These are phyloP conservation scores for Agonopterix heracliana DNA, from an alignment of 2,888 invertebrate genomes.

Conservation along the genomic window DNA sequence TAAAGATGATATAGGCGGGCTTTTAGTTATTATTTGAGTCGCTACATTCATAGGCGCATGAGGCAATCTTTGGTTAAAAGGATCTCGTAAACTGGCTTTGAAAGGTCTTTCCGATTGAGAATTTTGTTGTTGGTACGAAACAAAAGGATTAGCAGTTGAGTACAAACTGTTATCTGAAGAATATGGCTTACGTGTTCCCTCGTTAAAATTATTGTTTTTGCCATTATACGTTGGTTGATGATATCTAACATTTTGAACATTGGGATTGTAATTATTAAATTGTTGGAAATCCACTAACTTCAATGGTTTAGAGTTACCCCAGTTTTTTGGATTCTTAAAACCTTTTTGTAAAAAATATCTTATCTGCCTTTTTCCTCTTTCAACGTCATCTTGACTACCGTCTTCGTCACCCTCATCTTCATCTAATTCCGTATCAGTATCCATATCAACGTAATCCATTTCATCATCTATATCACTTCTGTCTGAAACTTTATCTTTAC, in stretches of 20 bases:
- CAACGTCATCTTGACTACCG: slow-evolving; percentile 42
- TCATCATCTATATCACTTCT: slow-evolving; percentile 48
- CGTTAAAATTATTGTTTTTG: slow-evolving; percentile 36
- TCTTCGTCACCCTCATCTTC: slow-evolving; percentile 33
- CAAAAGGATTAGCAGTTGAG: slow-evolving; percentile 45
- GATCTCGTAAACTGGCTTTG: slow-evolving; percentile 55
- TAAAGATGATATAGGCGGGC: slow-evolving; percentile 73
- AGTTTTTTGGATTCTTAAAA: slow-evolving; percentile 46
- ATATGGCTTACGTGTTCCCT: slow-evolving; percentile 34
- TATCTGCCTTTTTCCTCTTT: slow-evolving; percentile 68
- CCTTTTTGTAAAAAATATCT: slow-evolving; percentile 58
- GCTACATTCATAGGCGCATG: slow-evolving; percentile 43
- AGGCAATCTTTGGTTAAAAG: slow-evolving; percentile 35
- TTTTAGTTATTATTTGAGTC: slow-evolving; percentile 70
- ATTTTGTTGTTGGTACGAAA: slow-evolving; percentile 38
- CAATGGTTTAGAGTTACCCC: slow-evolving; percentile 45
- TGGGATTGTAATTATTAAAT: slow-evolving; percentile 39
- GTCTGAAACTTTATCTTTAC: slow-evolving; percentile 33
- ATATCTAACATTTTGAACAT: slow-evolving; percentile 39
- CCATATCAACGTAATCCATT: slow-evolving; percentile 52
- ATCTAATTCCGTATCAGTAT: slow-evolving; percentile 21
- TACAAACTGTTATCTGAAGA: slow-evolving; percentile 32
- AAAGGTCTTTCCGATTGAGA: slow-evolving; percentile 44
- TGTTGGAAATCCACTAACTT: slow-evolving; percentile 46
- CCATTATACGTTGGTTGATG: slow-evolving; percentile 31